Evolutionary conservation across 2,797 vertebrate species (phyloP), one percentile per base, ranked within the genome.

Genomic region (Galagoides demidoff): DNA sequence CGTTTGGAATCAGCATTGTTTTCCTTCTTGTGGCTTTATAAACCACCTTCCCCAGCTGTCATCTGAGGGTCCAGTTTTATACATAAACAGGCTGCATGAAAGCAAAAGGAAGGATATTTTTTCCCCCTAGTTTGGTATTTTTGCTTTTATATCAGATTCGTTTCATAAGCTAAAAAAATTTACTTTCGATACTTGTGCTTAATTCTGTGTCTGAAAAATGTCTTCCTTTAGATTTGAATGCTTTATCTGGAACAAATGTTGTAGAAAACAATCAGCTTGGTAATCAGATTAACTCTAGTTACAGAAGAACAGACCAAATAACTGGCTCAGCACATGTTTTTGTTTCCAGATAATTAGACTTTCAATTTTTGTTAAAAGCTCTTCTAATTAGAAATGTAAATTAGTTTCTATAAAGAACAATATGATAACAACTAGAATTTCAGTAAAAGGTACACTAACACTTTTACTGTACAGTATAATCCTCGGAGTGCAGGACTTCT

Each of bases 331-430:
- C 34, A n/a, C 19, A 27, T 12, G 7, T 59, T 83, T 79, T 76
- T 59, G 31, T 90, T 86, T 87, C 29, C 45, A 76, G 39, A 52
- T 71, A 49, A 49, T 81, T 85, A 96, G 90, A 49, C 52, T 71
- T 92, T 39, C 25, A 68, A 20, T 90, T 76, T 94, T 89, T 88
- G n/a, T 74, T 81, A 83, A 55, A 93, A 95, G 4, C 87, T 91
- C 31, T 88, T 74, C 63, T 66, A 23, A 45, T 81, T 17, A 19
- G 57, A 88, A 43, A 77, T 66, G 29, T 31, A 70, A 85, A 39
- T 82, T 79, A 1, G 8, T 70, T n/a, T 89, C 31, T 79, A 2
- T 87, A 74, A 43, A 25, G 29, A 83, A 55, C 12, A n/a, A 0
- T 64, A 49, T 13, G 22, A 31, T 29, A 85, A 34, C 7, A 83